Percentiles rank a stretch among this genome's conserved stretches.
These are phyloP conservation scores for Chaitophorus viminalis DNA, from an alignment of 2,888 invertebrate genomes.

Conservation along the genomic window DNA sequence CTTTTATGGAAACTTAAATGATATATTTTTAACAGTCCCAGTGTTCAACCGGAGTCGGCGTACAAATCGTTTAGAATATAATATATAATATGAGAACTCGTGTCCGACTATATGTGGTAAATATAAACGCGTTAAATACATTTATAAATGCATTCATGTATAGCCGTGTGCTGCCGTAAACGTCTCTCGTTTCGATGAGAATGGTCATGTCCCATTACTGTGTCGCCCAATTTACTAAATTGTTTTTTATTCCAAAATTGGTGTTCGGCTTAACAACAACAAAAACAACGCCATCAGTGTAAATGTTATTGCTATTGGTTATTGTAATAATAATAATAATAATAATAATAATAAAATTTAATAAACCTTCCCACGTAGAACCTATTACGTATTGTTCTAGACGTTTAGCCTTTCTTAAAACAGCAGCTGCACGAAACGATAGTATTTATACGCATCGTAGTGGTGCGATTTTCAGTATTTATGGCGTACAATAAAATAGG, in stretches of 20 bases:
- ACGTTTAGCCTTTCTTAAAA: no score
- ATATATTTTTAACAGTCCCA: not conserved
- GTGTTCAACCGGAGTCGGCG: not conserved
- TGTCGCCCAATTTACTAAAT: conserved; percentile 4
- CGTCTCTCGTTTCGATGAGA: conserved; percentile 3
- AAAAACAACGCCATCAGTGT: not conserved
- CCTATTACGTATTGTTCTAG: no score
- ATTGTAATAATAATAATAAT: not conserved
- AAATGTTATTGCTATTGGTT: conserved; percentile 3
- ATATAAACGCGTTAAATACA: not conserved
- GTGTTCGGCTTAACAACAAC: not conserved
- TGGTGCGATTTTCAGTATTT: no score
- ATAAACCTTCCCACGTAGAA: no score
- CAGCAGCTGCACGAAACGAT: no score
- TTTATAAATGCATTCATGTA: not conserved
- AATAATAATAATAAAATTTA: not conserved
- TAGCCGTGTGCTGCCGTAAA: not conserved
- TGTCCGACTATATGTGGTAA: not conserved
- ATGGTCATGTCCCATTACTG: conserved; percentile 3
- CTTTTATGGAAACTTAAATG: not conserved
- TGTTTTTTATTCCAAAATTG: conserved; percentile 43
- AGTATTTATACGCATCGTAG: no score
- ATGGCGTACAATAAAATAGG: no score
- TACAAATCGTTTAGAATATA: conserved; percentile 25
- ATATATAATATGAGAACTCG: not conserved